Base-by-base conservation (phyloP, 2,888 invertebrate species). In the Melieria omissa region DNA sequence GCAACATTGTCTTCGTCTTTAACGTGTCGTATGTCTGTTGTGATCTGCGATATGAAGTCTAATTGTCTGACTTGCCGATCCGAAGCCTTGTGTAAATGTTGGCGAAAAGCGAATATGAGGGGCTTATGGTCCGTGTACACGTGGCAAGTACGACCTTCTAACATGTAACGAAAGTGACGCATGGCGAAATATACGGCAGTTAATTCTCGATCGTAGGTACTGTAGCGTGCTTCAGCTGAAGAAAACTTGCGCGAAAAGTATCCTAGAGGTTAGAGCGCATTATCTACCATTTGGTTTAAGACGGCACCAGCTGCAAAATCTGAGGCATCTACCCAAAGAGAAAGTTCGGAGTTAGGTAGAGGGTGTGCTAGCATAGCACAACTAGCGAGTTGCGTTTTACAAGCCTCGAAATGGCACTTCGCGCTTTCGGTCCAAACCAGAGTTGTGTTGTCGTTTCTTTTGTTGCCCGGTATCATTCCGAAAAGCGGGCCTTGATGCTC, bases 141-240 rank as follows among this genome's bases (percentile, higher is more conserved):
- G 41, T 73, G 65, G 47, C 72, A 77, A 41, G 44, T 44, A 47
- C 77, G 65, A 1, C 75, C 77, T 47, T 78, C 77, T 8, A 79
- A 10, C 73, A 77, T 76, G 71, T 79, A 77, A 52, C 71, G 73
- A 64, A 78, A 79, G 62, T 77, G 77, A 58, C 80, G 80, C 0
- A 87, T 77, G 0, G 83, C 81, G 46, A 79, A 73, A 67, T 86
- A 87, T 1, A 86, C 82, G 0, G 84, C 86, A 4, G 85, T 76
- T 0, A 88, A 79, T 75, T 86, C 85, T 7, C 85, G 62, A 71
- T 88, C 86, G 73, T 86, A 87, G 1, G 77, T 75, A n/a, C 75
- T 77, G 46, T 86, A 87, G 7, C 82, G 83, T n/a, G 63, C 69
- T 73, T 87, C 81, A 0, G 84, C 70, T 4, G 78, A 70, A 45